A percentile compares a stretch with the other conserved stretches of the same genome.
Conservation (phyloP, 2,888 invertebrate species). For the Platycnemis pennipes region DNA sequence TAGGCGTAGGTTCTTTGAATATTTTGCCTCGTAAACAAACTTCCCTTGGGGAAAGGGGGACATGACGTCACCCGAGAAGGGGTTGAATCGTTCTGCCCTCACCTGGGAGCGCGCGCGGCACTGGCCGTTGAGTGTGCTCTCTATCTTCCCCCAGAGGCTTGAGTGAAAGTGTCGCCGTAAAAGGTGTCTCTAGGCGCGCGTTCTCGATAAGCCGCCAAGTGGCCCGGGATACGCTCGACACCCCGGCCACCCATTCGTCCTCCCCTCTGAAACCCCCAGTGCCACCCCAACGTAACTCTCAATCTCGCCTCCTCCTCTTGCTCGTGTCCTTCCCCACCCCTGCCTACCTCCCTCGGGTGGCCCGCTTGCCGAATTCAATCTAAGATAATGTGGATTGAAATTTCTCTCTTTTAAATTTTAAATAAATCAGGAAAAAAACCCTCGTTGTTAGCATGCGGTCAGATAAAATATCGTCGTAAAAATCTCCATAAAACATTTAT, state of each 20-base stretch:
- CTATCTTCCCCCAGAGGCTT: neutral
- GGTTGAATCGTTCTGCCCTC: neutral
- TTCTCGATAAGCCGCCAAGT: constrained; percentile 58
- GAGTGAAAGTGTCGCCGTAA: constrained; percentile 54
- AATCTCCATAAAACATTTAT: no score
- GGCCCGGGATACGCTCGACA: neutral
- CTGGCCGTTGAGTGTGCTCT: neutral
- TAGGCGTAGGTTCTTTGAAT: neutral
- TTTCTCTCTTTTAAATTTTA: no score
- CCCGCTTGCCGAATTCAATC: no score
- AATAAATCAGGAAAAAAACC: no score
- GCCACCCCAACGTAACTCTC: neutral
- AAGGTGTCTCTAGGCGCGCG: neutral
- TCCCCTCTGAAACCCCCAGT: neutral
- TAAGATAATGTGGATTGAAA: no score
- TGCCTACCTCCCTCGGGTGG: neutral
- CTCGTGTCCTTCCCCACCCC: neutral
- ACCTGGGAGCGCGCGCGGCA: neutral
- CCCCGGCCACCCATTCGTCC: neutral
- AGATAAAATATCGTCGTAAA: no score
- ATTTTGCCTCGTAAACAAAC: neutral
- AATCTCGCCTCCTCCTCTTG: neutral
- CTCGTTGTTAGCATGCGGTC: no score
- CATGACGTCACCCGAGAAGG: neutral
- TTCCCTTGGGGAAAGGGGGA: neutral